phyloP scores from a whole-genome alignment of 1,140 invertebrate genomes.

The Rhynchophorus ferrugineus region DNA sequence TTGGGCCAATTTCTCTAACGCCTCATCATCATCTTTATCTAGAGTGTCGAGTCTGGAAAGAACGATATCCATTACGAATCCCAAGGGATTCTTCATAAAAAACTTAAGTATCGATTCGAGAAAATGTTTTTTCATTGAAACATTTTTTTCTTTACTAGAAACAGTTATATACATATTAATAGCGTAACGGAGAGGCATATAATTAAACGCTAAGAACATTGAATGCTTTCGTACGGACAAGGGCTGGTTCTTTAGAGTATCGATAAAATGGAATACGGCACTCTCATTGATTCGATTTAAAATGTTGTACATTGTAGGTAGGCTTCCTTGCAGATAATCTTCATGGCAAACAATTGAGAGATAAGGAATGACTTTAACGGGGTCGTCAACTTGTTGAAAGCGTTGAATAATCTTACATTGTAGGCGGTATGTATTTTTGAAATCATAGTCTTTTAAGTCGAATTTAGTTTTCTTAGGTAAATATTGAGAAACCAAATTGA shows the following conservation, averaged over 20 bases:
- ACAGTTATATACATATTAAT: neutral
- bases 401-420: constrained; percentile 1
- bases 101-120: neutral
- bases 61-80: neutral
- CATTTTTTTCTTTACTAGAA: neutral
- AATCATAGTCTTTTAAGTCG: neutral
- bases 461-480: constrained; percentile 3
- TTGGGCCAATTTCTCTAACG: neutral
- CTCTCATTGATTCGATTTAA: constrained; percentile 4
- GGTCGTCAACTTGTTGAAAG: constrained; percentile 2
- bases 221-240: neutral
- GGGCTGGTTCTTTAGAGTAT: neutral
- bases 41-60: neutral
- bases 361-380: neutral
- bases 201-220: neutral
- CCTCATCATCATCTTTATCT: neutral
- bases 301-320: constrained; percentile 8
- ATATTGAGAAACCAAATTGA: constrained; percentile 4
- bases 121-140: neutral
- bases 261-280: neutral
- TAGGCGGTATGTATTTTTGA: constrained; percentile 3
- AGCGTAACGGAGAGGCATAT: neutral
- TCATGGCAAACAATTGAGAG: constrained; percentile 10
- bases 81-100: neutral
- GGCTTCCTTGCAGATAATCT: constrained; percentile 12